Base-by-base conservation (phyloP, 2,888 invertebrate species). In the Merodon equestris region DNA sequence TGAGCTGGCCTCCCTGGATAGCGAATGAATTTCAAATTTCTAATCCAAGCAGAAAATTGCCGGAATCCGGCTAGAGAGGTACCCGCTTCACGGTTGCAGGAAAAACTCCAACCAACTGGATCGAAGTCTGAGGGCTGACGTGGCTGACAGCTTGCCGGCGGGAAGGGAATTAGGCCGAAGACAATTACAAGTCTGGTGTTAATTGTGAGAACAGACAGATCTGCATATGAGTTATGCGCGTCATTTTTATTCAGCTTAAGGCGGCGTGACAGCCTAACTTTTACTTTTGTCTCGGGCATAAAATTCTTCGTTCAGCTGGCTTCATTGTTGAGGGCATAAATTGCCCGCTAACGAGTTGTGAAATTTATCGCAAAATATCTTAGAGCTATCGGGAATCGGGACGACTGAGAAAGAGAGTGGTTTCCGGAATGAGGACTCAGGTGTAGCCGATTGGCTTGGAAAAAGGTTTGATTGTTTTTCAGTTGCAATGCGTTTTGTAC, bases 281-380 rank as follows among this genome's bases (percentile, higher is more conserved):
- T 77, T 77, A 77, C 77, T 77, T 77, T 73, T 77, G 72, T 54
- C 67, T 48, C 57, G 42, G 44, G 13, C 15, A 42, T 44, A 27
- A 19, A 38, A 44, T 58, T 45, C 34, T n/a, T n/a, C n/a, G n/a
- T n/a, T n/a, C n/a, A n/a, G n/a, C n/a, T n/a, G n/a, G n/a, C 44
- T 36, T 27, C 27, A 60, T 64, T 76, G 9, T 48, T 50, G 72
- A 58, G 67, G 61, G 63, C 63, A 77, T 77, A 73, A 77, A 77
- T 73, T 68, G 67, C 48, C 63, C 53, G 63, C 73, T 77, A 77
- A 77, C 73, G 77, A 77, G 77, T 73, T 73, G 73, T 77, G 73
- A 77, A 77, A 77, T 77, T 77, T 77, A 77, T 77, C 67, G 77
- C 58, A 34, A 63, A 68, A 38, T 51, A 72, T 48, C 64, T 51